phyloP scores from a whole-genome alignment of 2,797 vertebrate genomes.

The Adelosebastes latens region DNA sequence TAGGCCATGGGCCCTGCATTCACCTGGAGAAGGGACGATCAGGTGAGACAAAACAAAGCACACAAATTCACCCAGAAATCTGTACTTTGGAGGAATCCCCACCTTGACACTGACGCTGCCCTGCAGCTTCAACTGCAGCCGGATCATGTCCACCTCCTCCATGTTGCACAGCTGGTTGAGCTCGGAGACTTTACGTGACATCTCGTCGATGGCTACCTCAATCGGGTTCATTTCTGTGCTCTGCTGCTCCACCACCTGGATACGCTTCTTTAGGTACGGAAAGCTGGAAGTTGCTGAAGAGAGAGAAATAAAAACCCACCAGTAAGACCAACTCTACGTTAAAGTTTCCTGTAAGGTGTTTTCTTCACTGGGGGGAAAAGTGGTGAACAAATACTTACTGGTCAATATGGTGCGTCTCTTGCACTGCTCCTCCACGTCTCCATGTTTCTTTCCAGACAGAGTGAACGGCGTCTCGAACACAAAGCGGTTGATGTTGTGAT shows the following conservation, averaged over 20 bases:
- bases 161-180: conserved; percentile 95
- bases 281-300: conserved; percentile 91
- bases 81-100: not conserved
- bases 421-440: conserved; percentile 97
- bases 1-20: conserved; percentile 99
- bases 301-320: not conserved
- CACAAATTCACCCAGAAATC: not conserved
- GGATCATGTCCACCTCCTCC: conserved; percentile 98
- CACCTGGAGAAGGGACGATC: conserved; percentile 80
- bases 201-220: conserved; percentile 98
- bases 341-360: not conserved
- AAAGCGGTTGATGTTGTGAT: conserved; percentile 96
- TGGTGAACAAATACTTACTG: conserved; percentile 75
- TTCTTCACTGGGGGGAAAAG: not conserved
- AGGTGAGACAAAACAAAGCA: conserved; percentile 16
- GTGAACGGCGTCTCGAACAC: conserved; percentile 99
- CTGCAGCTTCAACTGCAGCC: conserved; percentile 97
- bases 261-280: conserved; percentile 97
- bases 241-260: conserved; percentile 95
- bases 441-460: conserved; percentile 94
- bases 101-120: conserved; percentile 98
- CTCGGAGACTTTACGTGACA: conserved; percentile 96
- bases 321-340: not conserved
- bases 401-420: conserved; percentile 94
- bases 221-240: conserved; percentile 97